Evolutionary conservation across 2,797 vertebrate species (phyloP), one percentile per base, ranked within the genome.

Genomic region (Eutrigla gurnardus): DNA sequence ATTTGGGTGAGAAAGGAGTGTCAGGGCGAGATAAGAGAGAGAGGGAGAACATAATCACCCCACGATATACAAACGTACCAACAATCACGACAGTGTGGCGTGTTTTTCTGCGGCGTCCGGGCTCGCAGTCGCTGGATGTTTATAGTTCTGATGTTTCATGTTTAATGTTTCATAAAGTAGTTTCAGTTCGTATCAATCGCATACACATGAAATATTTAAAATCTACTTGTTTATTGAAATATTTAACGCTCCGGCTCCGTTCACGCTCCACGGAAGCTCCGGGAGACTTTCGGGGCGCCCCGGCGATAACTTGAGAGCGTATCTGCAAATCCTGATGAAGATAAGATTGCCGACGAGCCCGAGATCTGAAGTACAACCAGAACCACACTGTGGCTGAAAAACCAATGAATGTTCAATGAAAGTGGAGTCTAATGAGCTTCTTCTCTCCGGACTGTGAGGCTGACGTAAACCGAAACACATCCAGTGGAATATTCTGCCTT

Each of bases 141-240:
- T 82, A 84, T 12, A 69, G 63, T 82, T 72, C 77, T 76, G 85
- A 89, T 77, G 84, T 25, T 25, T 25, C 25, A 25, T 25, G 86
- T 85, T 93, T 82, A 92, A 93, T 84, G 82, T 93, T 93, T 91
- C 77, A 92, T 91, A 58, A 74, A 81, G 72, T 18, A 73, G 87
- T 86, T 91, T 92, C 85, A 89, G 73, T 81, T 91, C 84, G 61
- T 88, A 91, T 93, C 86, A 90, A 89, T 92, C 91, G 57, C 85
- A 75, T 42, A 11, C 46, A 4, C 57, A 88, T 93, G 67, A 89
- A 91, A 91, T 89, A 92, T 93, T 92, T 46, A 91, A 83, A 86
- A 84, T 78, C 69, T 74, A 79, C 85, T 87, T 91, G 89, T 93
- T 92, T 91, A 87, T 87, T 93, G 78, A 93, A 94, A 93, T 94